phyloP scores from a whole-genome alignment of 1,140 invertebrate genomes.

The Watersipora subatra region DNA sequence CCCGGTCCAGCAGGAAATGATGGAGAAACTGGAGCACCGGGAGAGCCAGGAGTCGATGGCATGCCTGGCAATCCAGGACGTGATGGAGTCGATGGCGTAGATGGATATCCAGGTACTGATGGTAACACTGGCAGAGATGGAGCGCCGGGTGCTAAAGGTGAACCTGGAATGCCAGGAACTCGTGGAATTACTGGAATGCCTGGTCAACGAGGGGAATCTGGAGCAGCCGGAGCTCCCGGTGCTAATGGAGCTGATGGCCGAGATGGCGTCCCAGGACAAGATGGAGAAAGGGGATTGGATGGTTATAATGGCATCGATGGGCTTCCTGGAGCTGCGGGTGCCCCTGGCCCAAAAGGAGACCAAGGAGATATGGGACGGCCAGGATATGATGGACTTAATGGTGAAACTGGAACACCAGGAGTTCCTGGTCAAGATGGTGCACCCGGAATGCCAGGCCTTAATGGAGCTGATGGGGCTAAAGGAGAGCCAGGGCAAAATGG shows the following conservation, averaged over 20 bases:
- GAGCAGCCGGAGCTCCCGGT: slow-evolving; percentile 4
- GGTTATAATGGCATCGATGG: slow-evolving; percentile 2
- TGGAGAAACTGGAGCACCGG: not conserved
- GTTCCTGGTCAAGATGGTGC: slow-evolving; percentile 6
- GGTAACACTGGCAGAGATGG: slow-evolving; percentile 2
- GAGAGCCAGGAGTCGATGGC: no score
- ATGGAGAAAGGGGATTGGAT: slow-evolving; percentile 2
- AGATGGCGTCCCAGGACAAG: not conserved
- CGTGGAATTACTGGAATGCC: not conserved
- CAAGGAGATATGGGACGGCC: not conserved
- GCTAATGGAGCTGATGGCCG: not conserved
- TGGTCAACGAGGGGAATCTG: slow-evolving; percentile 3
- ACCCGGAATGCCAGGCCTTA: not conserved
- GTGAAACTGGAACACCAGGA: not conserved
- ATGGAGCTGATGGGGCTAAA: not conserved
- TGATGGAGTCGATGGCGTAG: not conserved
- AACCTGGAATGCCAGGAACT: not conserved
- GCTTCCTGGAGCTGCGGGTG: not conserved
- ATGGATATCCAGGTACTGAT: not conserved
- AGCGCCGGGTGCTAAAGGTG: not conserved
- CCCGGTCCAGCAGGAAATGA: not conserved
- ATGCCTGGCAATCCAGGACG: not conserved
- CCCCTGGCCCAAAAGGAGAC: not conserved
- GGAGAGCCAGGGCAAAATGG: not conserved
- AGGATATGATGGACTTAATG: not conserved